Evolutionary conservation across 37 sponge, comb jelly and placozoan species (phyloP), one percentile per base, ranked within the genome.

Genomic region (Corticium candelabrum): DNA sequence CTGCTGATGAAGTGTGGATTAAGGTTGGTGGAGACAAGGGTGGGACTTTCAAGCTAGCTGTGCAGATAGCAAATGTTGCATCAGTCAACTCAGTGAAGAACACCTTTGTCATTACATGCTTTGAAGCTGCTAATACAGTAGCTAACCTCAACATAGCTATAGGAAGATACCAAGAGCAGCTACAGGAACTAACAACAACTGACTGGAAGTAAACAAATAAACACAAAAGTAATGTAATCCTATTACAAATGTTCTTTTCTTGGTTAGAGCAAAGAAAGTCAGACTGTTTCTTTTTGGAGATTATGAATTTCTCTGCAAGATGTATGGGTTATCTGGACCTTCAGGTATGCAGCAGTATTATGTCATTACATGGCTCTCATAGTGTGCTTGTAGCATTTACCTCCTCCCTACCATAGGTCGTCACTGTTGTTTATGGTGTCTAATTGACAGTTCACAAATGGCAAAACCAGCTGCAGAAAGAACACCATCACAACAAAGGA

Each of bases 391-490:
- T 27, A 50, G 62, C 35, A 11, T 69, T 0, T 31, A 41, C 30
- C 62, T 27, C 0, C 5, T 35, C 37, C 21, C 38, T 37, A 37
- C 1, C 78, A 1, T 15, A 84, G 80, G n/a, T n/a, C n/a, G n/a
- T n/a, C n/a, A n/a, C n/a, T n/a, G n/a, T n/a, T n/a, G n/a, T n/a
- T n/a, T n/a, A n/a, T n/a, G n/a, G n/a, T n/a, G n/a, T n/a, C n/a
- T n/a, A n/a, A n/a, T n/a, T n/a, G n/a, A n/a, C n/a, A n/a, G n/a
- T n/a, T n/a, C n/a, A n/a, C n/a, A n/a, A n/a, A n/a, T n/a, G n/a
- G n/a, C n/a, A 38, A 38, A 41, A 31, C 77, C 83, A 34, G 77
- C 41, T 1, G 34, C 31, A 2, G 69, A n/a, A 0, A 56, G 86
- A 50, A 76, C 50, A 11, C 2, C 37, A 7, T 2, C 11, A 7